Conservation (phyloP, 2,797 vertebrate species). For the Carapus acus region DNA sequence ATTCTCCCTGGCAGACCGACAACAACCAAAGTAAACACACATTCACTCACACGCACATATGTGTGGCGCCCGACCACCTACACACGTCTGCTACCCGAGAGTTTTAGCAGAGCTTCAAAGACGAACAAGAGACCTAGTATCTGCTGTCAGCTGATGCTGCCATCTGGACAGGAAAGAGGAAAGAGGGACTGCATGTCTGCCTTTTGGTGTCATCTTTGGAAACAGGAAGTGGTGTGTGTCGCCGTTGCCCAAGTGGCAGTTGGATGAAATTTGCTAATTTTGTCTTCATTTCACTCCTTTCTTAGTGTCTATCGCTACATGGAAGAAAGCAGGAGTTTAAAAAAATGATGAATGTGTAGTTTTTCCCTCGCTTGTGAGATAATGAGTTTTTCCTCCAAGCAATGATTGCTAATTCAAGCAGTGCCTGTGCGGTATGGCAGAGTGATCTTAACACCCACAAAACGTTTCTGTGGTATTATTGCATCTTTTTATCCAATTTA, state of each 20-base stretch:
- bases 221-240: constrained; percentile 31
- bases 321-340: no score
- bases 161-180: constrained; percentile 71
- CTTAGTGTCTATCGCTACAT: background rate
- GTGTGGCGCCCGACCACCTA: constrained; percentile 15
- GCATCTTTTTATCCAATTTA: constrained; percentile 19
- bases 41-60: constrained; percentile 4
- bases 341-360: no score
- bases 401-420: constrained; percentile 22
- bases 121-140: constrained; percentile 43
- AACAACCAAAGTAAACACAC: constrained; percentile 11
- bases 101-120: constrained; percentile 37
- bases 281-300: background rate
- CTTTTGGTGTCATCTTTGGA: constrained; percentile 32
- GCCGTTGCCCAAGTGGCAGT: constrained; percentile 9
- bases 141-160: constrained; percentile 59
- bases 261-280: constrained; percentile 9
- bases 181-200: constrained; percentile 46
- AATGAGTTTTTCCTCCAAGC: constrained; percentile 11
- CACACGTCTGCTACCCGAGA: constrained; percentile 33
- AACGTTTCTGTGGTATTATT: constrained; percentile 35
- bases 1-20: no score
- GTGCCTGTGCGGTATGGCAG: constrained; percentile 10
- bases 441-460: constrained; percentile 46
- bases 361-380: no score